Conservation (phyloP, 2,113 vertebrate species). For the Callopanchax toddi region DNA sequence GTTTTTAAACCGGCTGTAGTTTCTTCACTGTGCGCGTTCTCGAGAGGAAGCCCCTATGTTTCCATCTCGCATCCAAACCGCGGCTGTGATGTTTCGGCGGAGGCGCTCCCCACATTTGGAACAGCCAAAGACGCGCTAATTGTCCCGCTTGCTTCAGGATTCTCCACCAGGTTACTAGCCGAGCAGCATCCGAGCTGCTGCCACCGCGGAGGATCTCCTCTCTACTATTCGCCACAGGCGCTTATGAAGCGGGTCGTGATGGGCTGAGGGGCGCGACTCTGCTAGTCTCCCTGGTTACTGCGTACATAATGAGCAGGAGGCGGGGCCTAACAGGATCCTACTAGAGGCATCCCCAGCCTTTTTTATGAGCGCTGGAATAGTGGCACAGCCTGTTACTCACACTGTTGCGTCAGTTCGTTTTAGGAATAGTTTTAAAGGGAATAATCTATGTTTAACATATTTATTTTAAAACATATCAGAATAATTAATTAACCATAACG, state of each 20-base stretch:
- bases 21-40: conserved; percentile 63
- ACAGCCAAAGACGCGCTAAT: conserved; percentile 14
- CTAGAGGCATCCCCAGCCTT: conserved; percentile 67
- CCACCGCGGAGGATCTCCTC: conserved; percentile 12
- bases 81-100: conserved; percentile 71
- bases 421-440: not conserved
- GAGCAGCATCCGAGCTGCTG: conserved; percentile 28
- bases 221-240: conserved; percentile 34
- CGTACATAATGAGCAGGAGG: conserved; percentile 60
- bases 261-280: conserved; percentile 57
- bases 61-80: conserved; percentile 76
- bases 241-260: conserved; percentile 71
- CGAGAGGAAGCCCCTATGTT: conserved; percentile 70
- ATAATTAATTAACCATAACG: not conserved
- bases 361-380: conserved; percentile 11
- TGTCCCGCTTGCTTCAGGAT: conserved; percentile 14
- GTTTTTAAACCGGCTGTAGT: conserved; percentile 38
- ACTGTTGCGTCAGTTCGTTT: not conserved
- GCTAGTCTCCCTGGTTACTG: conserved; percentile 74
- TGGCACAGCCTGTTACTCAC: conserved; percentile 21
- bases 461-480: not conserved
- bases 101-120: conserved; percentile 79
- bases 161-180: conserved; percentile 9
- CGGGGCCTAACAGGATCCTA: conserved; percentile 50
- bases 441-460: not conserved